A percentile compares a stretch with the other conserved stretches of the same genome.
phyloP scores from a whole-genome alignment of 2,888 invertebrate genomes.

The Lingula anatina region DNA sequence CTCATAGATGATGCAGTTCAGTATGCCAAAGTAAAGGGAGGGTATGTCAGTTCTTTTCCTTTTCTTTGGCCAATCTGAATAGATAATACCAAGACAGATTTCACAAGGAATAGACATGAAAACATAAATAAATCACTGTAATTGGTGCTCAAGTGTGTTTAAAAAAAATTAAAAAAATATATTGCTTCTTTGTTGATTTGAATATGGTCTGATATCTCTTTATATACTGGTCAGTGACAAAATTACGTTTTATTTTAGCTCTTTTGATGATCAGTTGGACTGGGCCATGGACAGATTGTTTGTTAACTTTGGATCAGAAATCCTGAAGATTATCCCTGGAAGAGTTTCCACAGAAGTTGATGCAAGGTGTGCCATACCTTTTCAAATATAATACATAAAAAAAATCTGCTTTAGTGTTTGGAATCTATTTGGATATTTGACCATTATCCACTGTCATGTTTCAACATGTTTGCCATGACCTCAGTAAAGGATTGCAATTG shows the following conservation, averaged over 20 bases:
- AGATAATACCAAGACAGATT: no score
- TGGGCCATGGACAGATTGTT: conserved; percentile 90
- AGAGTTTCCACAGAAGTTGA: conserved; percentile 95
- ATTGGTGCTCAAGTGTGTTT: no score
- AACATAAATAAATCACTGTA: no score
- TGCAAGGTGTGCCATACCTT: conserved; percentile 65
- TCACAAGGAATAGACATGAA: no score
- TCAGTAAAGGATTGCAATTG: not conserved
- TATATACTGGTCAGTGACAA: no score
- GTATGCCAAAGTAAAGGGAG: conserved; percentile 69
- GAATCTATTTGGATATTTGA: not conserved
- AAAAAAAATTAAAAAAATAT: no score
- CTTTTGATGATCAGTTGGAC: conserved; percentile 68
- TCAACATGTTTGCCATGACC: no score
- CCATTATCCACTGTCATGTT: not conserved
- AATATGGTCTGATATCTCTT: no score
- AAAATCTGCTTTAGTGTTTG: not conserved
- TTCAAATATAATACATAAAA: not conserved
- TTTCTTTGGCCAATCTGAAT: no score
- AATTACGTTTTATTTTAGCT: conserved; percentile 56
- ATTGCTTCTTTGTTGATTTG: no score
- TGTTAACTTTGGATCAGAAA: conserved; percentile 94
- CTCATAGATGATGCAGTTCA: conserved; percentile 85
- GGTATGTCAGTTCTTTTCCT: conserved; percentile 50
- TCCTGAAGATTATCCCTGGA: conserved; percentile 94